A percentile compares a stretch with the other conserved stretches of the same genome.
Conservation (phyloP, 2,797 vertebrate species). For the Propithecus perrieri region DNA sequence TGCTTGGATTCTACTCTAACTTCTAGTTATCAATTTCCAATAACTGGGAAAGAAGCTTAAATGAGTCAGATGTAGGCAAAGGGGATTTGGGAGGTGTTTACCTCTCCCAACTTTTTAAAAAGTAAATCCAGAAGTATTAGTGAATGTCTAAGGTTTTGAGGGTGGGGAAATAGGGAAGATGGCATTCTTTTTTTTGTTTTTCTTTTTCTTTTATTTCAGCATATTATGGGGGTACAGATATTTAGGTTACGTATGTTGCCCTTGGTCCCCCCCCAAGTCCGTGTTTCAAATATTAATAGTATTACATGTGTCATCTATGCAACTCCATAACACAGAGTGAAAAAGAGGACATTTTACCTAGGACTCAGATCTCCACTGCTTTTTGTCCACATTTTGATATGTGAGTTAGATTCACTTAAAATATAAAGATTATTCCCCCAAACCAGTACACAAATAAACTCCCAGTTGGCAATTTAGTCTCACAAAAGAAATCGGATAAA, state of each 20-base stretch:
- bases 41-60: background rate
- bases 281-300: too few species aligned
- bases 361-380: background rate
- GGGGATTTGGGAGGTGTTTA: background rate
- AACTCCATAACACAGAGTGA: background rate
- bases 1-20: background rate
- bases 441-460: background rate
- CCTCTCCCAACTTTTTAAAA: background rate
- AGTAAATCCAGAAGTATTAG: background rate
- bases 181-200: constrained; percentile 20
- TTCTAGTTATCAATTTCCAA: background rate
- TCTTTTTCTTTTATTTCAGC: too few species aligned
- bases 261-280: too few species aligned
- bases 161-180: background rate
- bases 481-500: background rate
- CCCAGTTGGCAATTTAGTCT: background rate
- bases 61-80: background rate
- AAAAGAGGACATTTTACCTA: background rate
- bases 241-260: too few species aligned
- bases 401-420: background rate
- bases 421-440: background rate
- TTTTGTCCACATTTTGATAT: background rate
- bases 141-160: background rate
- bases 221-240: too few species aligned
- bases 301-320: background rate